phyloP scores from a whole-genome alignment of 2,797 vertebrate species.

The Peromyscus melanophrys region DNA sequence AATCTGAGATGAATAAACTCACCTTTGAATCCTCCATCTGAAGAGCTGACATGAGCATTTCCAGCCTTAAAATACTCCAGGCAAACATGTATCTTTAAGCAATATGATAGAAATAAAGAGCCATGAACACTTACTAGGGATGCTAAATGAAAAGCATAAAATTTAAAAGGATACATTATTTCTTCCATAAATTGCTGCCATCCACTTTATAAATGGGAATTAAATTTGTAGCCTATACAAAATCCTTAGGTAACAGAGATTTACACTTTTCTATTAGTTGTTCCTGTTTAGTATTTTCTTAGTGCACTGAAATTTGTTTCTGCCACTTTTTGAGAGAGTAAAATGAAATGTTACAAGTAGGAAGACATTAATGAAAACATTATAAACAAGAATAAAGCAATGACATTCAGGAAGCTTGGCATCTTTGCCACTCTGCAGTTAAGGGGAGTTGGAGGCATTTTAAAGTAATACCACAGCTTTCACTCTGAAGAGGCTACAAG shows the following conservation, averaged over 20 bases:
- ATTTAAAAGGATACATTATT: constrained; percentile 74
- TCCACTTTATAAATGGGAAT: constrained; percentile 74
- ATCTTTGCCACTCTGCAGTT: background rate
- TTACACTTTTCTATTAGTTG: constrained; percentile 76
- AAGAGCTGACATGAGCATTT: constrained; percentile 43
- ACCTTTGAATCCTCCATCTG: constrained; percentile 34
- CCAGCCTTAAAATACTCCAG: constrained; percentile 41
- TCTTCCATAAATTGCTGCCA: constrained; percentile 62
- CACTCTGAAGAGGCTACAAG: background rate
- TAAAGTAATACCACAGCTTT: background rate
- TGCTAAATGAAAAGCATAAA: constrained; percentile 69
- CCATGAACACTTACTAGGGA: constrained; percentile 33
- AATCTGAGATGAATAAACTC: constrained; percentile 22
- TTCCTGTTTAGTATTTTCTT: constrained; percentile 73
- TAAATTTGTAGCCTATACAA: constrained; percentile 74
- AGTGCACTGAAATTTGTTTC: constrained; percentile 74
- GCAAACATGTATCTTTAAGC: constrained; percentile 50
- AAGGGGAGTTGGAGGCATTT: background rate
- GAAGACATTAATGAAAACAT: constrained; percentile 64
- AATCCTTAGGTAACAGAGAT: constrained; percentile 73
- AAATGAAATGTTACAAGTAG: constrained; percentile 71
- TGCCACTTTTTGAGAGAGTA: constrained; percentile 67
- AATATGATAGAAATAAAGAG: constrained; percentile 68
- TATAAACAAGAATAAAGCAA: background rate
- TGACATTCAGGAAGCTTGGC: constrained; percentile 24